Conservation (phyloP, 2,888 invertebrate genomes). For the Allolobophora icterica region DNA sequence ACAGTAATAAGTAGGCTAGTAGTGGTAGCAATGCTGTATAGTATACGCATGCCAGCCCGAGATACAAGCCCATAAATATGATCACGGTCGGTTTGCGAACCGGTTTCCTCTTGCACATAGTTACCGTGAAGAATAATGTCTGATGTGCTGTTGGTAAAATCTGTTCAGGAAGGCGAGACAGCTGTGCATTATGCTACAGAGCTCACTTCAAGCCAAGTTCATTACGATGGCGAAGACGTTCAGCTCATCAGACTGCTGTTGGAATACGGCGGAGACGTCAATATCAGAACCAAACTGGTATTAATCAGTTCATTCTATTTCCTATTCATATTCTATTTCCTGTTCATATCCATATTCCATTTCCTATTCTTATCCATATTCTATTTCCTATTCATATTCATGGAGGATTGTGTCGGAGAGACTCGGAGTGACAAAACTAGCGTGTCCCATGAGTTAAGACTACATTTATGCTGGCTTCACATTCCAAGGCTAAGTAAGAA, state of each 20-base stretch:
- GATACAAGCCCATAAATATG: too few species aligned
- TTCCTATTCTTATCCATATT: too few species aligned
- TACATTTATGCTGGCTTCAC: too few species aligned
- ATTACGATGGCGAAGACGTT: constrained; percentile 75
- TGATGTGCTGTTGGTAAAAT: background rate
- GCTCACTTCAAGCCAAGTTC: constrained; percentile 82
- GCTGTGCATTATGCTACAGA: constrained; percentile 93
- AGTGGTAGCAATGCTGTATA: background rate
- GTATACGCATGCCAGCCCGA: too few species aligned
- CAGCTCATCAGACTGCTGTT: constrained; percentile 88
- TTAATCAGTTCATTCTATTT: constrained; percentile 40
- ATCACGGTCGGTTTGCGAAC: too few species aligned
- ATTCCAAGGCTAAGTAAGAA: too few species aligned
- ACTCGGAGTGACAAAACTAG: too few species aligned
- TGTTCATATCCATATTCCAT: too few species aligned
- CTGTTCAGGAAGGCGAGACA: constrained; percentile 80
- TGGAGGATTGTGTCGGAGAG: too few species aligned
- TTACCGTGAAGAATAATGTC: background rate
- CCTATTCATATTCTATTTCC: background rate
- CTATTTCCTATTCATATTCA: background rate
- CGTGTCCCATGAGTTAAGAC: too few species aligned
- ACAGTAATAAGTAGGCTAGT: background rate
- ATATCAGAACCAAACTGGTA: constrained; percentile 78
- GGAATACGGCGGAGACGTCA: constrained; percentile 87
- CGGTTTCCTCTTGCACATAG: too few species aligned